Evolutionary conservation across 2,888 invertebrate genomes (phyloP), one percentile per base, ranked within the genome.

Genomic region (Artemia sinica): DNA sequence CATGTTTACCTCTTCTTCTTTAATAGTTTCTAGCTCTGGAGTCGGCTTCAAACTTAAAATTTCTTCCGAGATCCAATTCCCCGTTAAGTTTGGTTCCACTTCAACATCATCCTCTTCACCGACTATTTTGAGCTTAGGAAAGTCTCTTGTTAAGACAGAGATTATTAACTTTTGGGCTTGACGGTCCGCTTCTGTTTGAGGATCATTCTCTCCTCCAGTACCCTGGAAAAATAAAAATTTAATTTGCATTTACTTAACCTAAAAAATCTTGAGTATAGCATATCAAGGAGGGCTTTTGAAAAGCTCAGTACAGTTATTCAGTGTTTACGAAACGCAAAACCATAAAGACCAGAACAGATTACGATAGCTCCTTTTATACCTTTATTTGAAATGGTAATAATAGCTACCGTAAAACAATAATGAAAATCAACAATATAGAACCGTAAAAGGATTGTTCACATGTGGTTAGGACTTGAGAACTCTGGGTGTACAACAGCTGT

Each of bases 121-220:
- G 74, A 92, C 91, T 70, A 96, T 87, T 65, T 84, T 85, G 0
- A 91, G 77, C 74, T 83, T 83, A 0, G 95, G 93, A 79, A 91
- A 98, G 74, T 88, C 86, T 71, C 84, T 84, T 51, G 85, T 81
- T 7, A 98, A 81, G 2, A 94, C 93, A 48, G 89, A 87, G 71
- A 95, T 84, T 71, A 98, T 98, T 77, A 92, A 94, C 72, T 84
- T 83, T 78, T 98, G 96, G 0, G 94, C 95, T 49, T 90, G 88
- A 72, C 97, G 84, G 77, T 99, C 98, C 8, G 98, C 98, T 81
- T 95, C 94, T 7, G 98, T 98, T 82, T 98, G 97, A 65, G 91
- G 83, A 80, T 99, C 97, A 81, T 94, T 89, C 76, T 86, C 86
- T 28, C 89, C 92, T 86, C 88, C 75, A 8, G 28, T 28, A 10